Evolutionary conservation across 2,113 vertebrate species (phyloP).

Genomic region (Dromaius novaehollandiae): DNA sequence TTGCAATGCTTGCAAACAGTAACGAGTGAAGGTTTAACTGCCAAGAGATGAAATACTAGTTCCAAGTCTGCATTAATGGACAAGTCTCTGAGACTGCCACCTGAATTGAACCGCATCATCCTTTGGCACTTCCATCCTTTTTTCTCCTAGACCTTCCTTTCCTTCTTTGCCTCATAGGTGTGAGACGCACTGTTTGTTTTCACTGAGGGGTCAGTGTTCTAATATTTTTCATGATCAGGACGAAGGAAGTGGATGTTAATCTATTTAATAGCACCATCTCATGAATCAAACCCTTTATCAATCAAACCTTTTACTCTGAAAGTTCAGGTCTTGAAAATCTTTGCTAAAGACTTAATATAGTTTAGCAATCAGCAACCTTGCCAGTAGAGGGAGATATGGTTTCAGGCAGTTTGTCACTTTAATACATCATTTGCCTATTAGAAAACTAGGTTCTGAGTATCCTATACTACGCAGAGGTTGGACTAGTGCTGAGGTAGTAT

Average conservation of each 20-base stretch:
- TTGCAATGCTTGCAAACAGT: neutral
- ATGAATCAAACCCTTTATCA: neutral
- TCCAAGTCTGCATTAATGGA: neutral
- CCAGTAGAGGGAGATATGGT: conserved; percentile 14
- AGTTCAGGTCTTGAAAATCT: neutral
- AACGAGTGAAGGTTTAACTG: neutral
- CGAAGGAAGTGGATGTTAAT: neutral
- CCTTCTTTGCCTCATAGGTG: neutral
- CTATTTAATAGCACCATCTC: neutral
- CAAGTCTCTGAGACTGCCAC: neutral
- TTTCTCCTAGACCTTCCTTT: neutral
- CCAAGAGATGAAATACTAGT: neutral
- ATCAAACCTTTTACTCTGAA: neutral
- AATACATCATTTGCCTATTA: neutral
- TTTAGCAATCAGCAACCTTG: neutral
- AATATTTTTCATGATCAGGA: neutral
- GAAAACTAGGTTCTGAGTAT: neutral
- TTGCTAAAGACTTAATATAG: neutral
- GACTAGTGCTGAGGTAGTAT: neutral
- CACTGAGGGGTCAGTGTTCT: neutral
- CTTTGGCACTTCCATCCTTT: neutral
- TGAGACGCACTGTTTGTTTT: neutral
- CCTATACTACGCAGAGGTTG: neutral
- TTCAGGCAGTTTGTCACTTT: neutral
- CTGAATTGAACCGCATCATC: neutral